These are phyloP conservation scores for Batillaria attramentaria DNA, from an alignment of 1,140 invertebrate species.

Conservation along the genomic window DNA sequence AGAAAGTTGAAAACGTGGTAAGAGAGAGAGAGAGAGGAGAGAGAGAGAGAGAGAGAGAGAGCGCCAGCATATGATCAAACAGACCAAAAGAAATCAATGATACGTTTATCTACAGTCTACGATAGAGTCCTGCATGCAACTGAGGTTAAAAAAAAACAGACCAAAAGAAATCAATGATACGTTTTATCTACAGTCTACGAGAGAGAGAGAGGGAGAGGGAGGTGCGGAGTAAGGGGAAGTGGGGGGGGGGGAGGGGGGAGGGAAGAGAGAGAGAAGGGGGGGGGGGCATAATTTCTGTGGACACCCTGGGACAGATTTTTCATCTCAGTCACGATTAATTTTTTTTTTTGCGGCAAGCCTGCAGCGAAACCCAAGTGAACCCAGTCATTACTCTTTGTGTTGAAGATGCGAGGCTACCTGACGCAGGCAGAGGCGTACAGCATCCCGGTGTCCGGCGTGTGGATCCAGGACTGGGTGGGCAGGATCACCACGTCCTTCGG, in stretches of 20 bases:
- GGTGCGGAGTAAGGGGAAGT: background rate
- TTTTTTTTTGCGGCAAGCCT: background rate
- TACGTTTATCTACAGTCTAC: no score
- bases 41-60: no score
- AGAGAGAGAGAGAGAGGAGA: no score
- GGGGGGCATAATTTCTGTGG: background rate
- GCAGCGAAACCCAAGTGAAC: background rate
- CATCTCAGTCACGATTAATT: background rate
- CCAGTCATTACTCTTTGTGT: background rate
- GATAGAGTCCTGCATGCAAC: no score
- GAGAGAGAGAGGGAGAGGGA: background rate
- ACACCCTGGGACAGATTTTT: background rate
- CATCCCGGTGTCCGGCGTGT: conserved; percentile 66
- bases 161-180: no score
- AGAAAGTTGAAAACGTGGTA: no score
- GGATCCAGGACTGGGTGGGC: conserved; percentile 74
- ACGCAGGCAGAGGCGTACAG: conserved; percentile 55
- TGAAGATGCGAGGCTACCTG: conserved; percentile 62
- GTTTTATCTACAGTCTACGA: no score
- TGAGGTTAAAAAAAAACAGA: no score
- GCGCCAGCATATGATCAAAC: no score
- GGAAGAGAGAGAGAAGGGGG: background rate
- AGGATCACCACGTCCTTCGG: conserved; percentile 68
- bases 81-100: no score
- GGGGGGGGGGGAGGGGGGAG: background rate